Evolutionary conservation across 2,888 invertebrate genomes (phyloP).

Genomic region (Xestia rhomboidea): DNA sequence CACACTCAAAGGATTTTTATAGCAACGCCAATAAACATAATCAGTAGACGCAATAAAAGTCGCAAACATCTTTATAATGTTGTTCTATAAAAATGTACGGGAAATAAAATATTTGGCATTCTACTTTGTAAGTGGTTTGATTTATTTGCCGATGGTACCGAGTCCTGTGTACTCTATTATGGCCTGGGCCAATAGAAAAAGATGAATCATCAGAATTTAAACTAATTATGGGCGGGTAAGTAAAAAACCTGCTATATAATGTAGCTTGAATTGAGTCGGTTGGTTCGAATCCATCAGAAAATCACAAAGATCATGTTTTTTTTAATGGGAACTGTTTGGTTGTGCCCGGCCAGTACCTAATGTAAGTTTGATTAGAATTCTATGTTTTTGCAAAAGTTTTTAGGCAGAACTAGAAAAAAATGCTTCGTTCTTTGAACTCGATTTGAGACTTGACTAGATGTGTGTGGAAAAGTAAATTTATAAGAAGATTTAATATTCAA

Average conservation of each 20-base stretch:
- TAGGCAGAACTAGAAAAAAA: neutral
- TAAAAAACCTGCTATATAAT: conserved; percentile 83
- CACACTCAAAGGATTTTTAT: conserved; percentile 51
- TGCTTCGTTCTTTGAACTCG: conserved; percentile 16
- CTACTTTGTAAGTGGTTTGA: conserved; percentile 44
- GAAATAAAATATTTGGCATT: conserved; percentile 36
- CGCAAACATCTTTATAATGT: conserved; percentile 54
- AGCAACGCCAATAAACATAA: conserved; percentile 55
- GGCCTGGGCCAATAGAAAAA: conserved; percentile 84
- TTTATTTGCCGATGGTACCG: conserved; percentile 74
- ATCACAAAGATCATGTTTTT: conserved; percentile 76
- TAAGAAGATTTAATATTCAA: neutral
- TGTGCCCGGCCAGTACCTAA: conserved; percentile 56
- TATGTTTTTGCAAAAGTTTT: conserved; percentile 49
- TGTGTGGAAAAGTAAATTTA: neutral
- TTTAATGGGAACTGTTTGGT: conserved; percentile 59
- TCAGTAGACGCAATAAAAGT: conserved; percentile 57
- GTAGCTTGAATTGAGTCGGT: conserved; percentile 81
- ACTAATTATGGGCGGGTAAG: conserved; percentile 85
- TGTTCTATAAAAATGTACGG: conserved; percentile 39
- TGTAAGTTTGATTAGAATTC: conserved; percentile 60
- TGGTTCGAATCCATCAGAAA: conserved; percentile 81
- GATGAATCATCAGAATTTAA: conserved; percentile 89
- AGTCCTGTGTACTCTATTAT: conserved; percentile 78
- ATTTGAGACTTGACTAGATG: neutral